Base-by-base conservation (phyloP, 2,888 invertebrate species). In the Plebejus melissa region DNA sequence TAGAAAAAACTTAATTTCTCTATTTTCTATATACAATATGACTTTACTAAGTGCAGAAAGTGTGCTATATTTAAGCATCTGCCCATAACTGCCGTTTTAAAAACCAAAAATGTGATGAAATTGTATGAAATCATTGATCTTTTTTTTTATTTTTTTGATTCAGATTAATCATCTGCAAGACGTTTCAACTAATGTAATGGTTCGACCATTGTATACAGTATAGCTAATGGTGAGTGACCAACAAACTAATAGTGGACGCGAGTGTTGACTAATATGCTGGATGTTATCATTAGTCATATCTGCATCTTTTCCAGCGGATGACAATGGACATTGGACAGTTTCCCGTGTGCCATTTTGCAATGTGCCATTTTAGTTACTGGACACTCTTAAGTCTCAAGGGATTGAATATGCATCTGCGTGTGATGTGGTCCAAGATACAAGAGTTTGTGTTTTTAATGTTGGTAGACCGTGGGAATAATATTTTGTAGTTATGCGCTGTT, bases 361-460 rank as follows among this genome's bases (percentile, higher is more conserved):
- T 50, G 50, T 50, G 50, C 50, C 50, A 54, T 54, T 16, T 54
- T 54, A 1, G 1, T 28, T 9, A 28, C 60, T 60, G 60, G 60
- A 60, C 60, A 60, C 60, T 60, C 60, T 60, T 28, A 60, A 60
- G 60, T 60, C 60, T 60, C 60, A 60, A 60, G 60, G 60, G 60
- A 60, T 60, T 28, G 60, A 22, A 60, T 58, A n/a, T 60, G 60
- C 60, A 60, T 60, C 60, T 60, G 60, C 60, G 22, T 11, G 28
- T 11, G 11, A 28, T 60, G 22, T 60, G 60, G 60, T 28, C 2
- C 11, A 60, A 28, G 60, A 1, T 11, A 60, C 7, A 11, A 60
- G 9, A 9, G 60, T 60, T 28, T 4, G 60, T 54, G 54, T 4
- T 0, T 50, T 54, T 58, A 2, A 13, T 22, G 58, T 22, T 58